Conservation (phyloP, 2,888 invertebrate species). For the Capitulum mitella region DNA sequence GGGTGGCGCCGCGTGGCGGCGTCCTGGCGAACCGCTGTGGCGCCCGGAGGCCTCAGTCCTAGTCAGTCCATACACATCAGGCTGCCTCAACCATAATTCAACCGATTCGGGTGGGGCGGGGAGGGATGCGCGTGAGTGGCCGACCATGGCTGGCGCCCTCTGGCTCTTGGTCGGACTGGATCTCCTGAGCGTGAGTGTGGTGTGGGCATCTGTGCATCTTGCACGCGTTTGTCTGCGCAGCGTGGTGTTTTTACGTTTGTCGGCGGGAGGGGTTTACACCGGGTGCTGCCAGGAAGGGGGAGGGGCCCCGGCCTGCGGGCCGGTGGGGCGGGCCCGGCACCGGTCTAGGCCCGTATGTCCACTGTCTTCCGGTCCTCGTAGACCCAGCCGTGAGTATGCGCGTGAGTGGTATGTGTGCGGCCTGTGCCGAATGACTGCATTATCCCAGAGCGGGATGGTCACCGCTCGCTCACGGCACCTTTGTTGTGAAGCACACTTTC, state of each 20-base stretch:
- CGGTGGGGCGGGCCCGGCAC: too few species aligned
- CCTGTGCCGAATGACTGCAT: not conserved
- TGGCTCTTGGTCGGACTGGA: too few species aligned
- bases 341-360: not conserved
- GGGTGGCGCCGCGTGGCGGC: conserved; percentile 7
- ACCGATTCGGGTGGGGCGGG: not conserved
- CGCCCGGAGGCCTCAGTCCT: not conserved
- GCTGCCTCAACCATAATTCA: not conserved
- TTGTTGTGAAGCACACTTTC: too few species aligned
- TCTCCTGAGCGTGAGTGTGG: too few species aligned
- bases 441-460: not conserved
- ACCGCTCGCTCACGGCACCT: not conserved
- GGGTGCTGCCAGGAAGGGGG: too few species aligned
- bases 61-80: conserved; percentile 9
- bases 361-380: not conserved
- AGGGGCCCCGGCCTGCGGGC: too few species aligned
- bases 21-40: not conserved
- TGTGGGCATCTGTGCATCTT: too few species aligned
- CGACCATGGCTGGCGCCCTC: too few species aligned
- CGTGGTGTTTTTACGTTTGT: too few species aligned
- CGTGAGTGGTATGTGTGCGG: not conserved
- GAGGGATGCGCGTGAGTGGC: too few species aligned
- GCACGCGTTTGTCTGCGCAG: too few species aligned
- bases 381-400: not conserved
- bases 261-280: too few species aligned